A percentile compares a stretch with the other conserved stretches of the same genome.
phyloP scores from a whole-genome alignment of 2,797 vertebrate genomes.

The Anisognathus igniventris region DNA sequence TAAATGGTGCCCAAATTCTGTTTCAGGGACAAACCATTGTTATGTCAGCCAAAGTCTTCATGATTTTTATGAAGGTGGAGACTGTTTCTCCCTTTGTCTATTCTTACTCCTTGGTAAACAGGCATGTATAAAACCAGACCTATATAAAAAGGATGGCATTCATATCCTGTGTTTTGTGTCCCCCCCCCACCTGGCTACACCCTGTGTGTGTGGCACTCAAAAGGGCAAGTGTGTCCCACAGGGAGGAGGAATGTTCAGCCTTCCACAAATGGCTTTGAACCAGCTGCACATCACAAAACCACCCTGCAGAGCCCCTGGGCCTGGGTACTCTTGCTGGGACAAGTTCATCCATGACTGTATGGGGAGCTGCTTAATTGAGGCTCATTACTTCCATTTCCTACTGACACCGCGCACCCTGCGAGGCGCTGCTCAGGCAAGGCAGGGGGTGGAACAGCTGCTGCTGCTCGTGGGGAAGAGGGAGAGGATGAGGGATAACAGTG shows the following conservation, averaged over 20 bases:
- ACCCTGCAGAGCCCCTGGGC: constrained; percentile 42
- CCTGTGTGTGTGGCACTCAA: neutral
- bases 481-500: neutral
- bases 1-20: neutral
- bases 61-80: neutral
- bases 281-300: constrained; percentile 41
- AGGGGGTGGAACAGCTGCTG: constrained; percentile 22
- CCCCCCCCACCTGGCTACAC: neutral
- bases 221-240: constrained; percentile 51
- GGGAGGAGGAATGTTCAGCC: constrained; percentile 28
- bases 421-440: constrained; percentile 7
- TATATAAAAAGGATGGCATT: neutral
- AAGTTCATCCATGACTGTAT: constrained; percentile 15
- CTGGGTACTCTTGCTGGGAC: constrained; percentile 55
- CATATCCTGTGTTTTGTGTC: neutral
- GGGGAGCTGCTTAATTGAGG: constrained; percentile 41
- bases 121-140: neutral
- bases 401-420: neutral
- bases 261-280: constrained; percentile 53
- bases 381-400: constrained; percentile 56
- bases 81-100: neutral
- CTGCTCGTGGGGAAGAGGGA: neutral
- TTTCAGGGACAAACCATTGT: neutral
- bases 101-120: neutral
- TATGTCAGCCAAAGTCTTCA: neutral